A percentile compares a stretch with the other conserved stretches of the same genome.
phyloP scores from a whole-genome alignment of 1,140 invertebrate genomes.

The Sarcophaga bullata region DNA sequence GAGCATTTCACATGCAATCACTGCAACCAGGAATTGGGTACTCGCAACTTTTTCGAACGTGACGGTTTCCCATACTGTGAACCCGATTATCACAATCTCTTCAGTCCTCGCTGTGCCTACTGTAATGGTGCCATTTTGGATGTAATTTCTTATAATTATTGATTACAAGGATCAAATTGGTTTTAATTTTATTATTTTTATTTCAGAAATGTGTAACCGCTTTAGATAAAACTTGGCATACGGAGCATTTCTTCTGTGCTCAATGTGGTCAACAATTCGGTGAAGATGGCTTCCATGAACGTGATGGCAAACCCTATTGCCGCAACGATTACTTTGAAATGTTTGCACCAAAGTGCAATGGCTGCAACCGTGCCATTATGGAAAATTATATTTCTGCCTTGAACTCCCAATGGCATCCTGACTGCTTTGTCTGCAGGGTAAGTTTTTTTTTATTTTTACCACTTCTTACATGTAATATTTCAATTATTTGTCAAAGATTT shows the following conservation, averaged over 20 bases:
- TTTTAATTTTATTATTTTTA: slow-evolving; percentile 36
- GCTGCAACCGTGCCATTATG: slow-evolving; percentile 96
- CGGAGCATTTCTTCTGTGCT: slow-evolving; percentile 99
- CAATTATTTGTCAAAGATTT: not conserved
- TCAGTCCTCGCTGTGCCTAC: slow-evolving; percentile 97
- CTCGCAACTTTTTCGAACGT: slow-evolving; percentile 98
- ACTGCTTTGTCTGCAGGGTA: slow-evolving; percentile 99
- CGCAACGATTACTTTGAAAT: slow-evolving; percentile 96
- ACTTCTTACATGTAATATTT: not conserved
- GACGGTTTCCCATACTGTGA: slow-evolving; percentile 98
- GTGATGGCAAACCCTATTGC: slow-evolving; percentile 94
- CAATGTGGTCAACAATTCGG: slow-evolving; percentile 97
- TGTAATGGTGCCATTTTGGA: slow-evolving; percentile 98
- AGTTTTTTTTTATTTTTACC: slow-evolving; percentile 65
- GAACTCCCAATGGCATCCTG: slow-evolving; percentile 98
- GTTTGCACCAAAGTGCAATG: slow-evolving; percentile 99
- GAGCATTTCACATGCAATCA: slow-evolving; percentile 98
- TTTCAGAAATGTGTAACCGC: slow-evolving; percentile 98
- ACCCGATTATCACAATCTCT: slow-evolving; percentile 97
- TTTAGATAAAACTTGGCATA: slow-evolving; percentile 98
- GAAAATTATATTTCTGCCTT: slow-evolving; percentile 99
- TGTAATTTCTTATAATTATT: slow-evolving; percentile 70
- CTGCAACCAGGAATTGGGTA: slow-evolving; percentile 95
- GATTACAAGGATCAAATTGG: not conserved
- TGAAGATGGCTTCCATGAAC: slow-evolving; percentile 95